Base-by-base conservation (phyloP, 2,797 vertebrate species). In the Brachyrhaphis roseni region DNA sequence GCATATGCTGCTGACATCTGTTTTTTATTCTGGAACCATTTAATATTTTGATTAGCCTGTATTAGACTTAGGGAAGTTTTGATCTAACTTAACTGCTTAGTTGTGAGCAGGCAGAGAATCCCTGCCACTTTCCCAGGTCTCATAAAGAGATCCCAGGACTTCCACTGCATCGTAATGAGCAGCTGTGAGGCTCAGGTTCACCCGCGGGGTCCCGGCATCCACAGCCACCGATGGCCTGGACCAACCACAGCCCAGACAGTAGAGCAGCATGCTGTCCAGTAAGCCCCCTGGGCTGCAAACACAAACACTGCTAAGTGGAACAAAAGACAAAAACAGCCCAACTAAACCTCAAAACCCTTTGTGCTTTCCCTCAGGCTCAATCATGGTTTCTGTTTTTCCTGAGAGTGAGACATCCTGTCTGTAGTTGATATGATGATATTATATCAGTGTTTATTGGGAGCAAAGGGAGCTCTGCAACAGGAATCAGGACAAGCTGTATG, bases 101-200 rank as follows among this genome's bases (percentile, higher is more conserved):
- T 59, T 82, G 81, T 70, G 82, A 75, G 86, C 78, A 81, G 84
- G 72, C 71, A 83, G 81, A 89, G 83, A 80, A 90, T 90, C 84
- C 74, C 85, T 85, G 72, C 75, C 84, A 90, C 79, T 91, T 91
- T 93, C 88, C 86, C 85, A 82, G 78, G 77, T 76, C 83, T 92
- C 83, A 86, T 90, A 86, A 89, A 91, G 81, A 82, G 84, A 87
- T 92, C 86, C 90, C 84, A 83, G 82, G 76, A 80, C 86, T 90
- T 90, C 86, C 75, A 81, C 80, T 51, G 73, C 78, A 74, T 84
- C 76, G 84, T 93, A 93, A 94, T 90, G 92, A 93, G 88, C 87
- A 91, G 81, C 90, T 93, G 90, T 89, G 82, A 80, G 84, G 89
- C 86, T 89, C 84, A 86, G 89, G 89, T 93, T 92, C 79, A 84